Evolutionary conservation across 2,113 vertebrate genomes (phyloP).

Genomic region (Otis tarda): DNA sequence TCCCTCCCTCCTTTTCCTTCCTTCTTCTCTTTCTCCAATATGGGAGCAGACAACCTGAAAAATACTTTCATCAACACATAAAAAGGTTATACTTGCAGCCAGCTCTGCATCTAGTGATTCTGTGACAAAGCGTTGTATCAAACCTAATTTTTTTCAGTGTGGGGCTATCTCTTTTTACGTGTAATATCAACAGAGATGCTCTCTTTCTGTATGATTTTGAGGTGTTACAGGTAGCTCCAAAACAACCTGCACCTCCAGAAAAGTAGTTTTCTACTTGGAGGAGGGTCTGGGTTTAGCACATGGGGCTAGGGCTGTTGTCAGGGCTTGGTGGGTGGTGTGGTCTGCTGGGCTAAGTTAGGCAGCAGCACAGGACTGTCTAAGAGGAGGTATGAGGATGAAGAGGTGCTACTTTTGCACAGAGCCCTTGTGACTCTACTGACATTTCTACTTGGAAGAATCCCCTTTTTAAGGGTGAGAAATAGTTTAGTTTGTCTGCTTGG

Average conservation of each 20-base stretch:
- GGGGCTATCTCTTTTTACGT: not conserved
- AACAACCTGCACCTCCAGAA: not conserved
- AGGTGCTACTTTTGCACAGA: constrained; percentile 45
- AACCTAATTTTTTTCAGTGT: constrained; percentile 20
- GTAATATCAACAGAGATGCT: not conserved
- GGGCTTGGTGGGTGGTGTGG: not conserved
- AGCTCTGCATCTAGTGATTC: constrained; percentile 39
- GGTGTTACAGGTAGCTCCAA: not conserved
- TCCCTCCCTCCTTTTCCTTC: not conserved
- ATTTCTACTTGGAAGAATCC: constrained; percentile 70
- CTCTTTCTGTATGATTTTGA: not conserved
- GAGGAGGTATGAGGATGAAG: constrained; percentile 36
- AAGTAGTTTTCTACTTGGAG: not conserved
- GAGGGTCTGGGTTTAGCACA: not conserved
- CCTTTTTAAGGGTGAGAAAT: constrained; percentile 60
- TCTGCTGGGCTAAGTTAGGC: constrained; percentile 6
- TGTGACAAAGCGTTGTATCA: constrained; percentile 45
- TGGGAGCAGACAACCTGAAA: not conserved
- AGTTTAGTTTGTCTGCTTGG: constrained; percentile 65
- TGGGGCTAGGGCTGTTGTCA: not conserved
- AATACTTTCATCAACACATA: constrained; percentile 14
- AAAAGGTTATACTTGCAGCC: constrained; percentile 35
- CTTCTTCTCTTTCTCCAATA: not conserved
- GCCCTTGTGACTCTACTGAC: constrained; percentile 66
- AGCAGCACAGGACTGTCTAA: not conserved